phyloP scores from a whole-genome alignment of 1,140 invertebrate genomes.

The Drosophila azteca region DNA sequence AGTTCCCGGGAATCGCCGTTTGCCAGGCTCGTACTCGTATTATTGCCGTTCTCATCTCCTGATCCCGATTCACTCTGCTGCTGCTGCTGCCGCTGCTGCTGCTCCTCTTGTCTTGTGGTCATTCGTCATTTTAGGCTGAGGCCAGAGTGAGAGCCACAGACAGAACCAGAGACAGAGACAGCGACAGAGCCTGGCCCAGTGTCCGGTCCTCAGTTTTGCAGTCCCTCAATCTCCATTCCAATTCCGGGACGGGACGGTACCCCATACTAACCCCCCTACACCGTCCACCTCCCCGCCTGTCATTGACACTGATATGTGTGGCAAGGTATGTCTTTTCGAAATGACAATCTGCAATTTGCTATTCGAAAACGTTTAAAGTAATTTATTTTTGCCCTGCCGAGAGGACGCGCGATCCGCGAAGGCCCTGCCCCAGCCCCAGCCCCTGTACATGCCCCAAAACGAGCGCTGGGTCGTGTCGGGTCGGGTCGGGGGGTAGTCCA shows the following conservation, averaged over 20 bases:
- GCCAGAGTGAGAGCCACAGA: too few relatives aligned
- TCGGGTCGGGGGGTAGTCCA: background rate
- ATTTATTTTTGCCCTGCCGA: constrained; percentile 60
- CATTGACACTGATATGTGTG: constrained; percentile 77
- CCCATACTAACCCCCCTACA: too few relatives aligned
- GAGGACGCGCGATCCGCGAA: constrained; percentile 10
- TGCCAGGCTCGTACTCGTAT: background rate
- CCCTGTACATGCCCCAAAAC: constrained; percentile 15
- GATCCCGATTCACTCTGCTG: constrained; percentile 65
- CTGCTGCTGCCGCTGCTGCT: constrained; percentile 13
- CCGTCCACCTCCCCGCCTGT: constrained; percentile 24
- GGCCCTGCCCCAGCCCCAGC: constrained; percentile 27
- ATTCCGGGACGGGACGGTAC: too few relatives aligned
- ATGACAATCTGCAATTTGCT: constrained; percentile 56
- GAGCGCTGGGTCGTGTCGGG: background rate
- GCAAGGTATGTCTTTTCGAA: constrained; percentile 74
- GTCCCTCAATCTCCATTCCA: too few relatives aligned
- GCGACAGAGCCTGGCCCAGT: too few relatives aligned
- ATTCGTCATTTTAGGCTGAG: constrained; percentile 66
- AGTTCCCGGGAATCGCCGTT: constrained; percentile 59
- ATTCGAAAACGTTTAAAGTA: constrained; percentile 64
- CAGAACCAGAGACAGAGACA: too few relatives aligned
- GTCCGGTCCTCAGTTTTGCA: too few relatives aligned
- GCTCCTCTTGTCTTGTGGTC: constrained; percentile 58
- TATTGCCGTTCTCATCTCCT: constrained; percentile 67